A percentile compares a stretch with the other conserved stretches of the same genome.
Conservation (phyloP, 2,888 invertebrate species). For the Apamea monoglypha region DNA sequence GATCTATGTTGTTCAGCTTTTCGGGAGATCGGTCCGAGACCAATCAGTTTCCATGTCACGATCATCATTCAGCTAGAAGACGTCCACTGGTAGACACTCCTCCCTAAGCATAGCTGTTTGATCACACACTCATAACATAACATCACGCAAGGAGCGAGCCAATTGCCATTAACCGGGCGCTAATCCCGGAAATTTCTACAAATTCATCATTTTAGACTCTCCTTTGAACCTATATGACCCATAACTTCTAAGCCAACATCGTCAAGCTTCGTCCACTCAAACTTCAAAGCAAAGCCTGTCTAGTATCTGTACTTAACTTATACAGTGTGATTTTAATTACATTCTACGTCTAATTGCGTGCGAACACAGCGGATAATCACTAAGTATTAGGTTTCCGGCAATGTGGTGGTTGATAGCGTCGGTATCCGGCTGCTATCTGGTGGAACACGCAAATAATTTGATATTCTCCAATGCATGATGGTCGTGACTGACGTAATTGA, state of each 20-base stretch:
- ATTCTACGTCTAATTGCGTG: conserved; percentile 42
- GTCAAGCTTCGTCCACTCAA: not conserved
- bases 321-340: conserved; percentile 48
- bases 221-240: conserved; percentile 2
- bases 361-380: conserved; percentile 51
- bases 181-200: not conserved
- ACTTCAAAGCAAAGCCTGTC: conserved; percentile 35
- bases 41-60: not conserved
- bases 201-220: not conserved
- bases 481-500: conserved; percentile 30
- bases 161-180: not conserved
- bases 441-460: conserved; percentile 35
- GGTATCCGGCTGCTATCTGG: conserved; percentile 60
- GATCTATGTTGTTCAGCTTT: not conserved
- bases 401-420: conserved; percentile 56
- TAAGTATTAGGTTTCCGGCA: conserved; percentile 58
- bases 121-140: too few species aligned
- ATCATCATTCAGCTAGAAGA: not conserved
- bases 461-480: conserved; percentile 25
- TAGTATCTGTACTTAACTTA: conserved; percentile 12
- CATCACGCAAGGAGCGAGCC: not conserved
- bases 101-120: not conserved
- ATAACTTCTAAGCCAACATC: not conserved
- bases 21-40: not conserved
- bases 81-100: not conserved